Percentiles rank a stretch among this genome's conserved stretches.
Evolutionary conservation across 2,113 vertebrate genomes (phyloP).

Genomic region (Heterotilapia buettikoferi): DNA sequence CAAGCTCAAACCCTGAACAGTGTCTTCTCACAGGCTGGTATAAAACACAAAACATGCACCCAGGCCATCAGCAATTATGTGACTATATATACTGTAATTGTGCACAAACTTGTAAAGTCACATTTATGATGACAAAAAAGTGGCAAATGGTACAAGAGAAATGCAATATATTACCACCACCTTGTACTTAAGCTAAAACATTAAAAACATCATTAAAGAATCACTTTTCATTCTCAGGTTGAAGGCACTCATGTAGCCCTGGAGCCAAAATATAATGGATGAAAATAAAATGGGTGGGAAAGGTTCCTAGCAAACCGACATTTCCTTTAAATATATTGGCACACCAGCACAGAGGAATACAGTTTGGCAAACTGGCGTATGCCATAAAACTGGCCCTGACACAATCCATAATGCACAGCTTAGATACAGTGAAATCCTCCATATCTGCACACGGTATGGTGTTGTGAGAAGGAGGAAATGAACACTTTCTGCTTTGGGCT

Average conservation of each 20-base stretch:
- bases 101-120: conserved; percentile 7
- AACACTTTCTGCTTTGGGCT: not conserved
- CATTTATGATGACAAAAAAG: conserved; percentile 9
- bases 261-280: conserved; percentile 2
- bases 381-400: conserved; percentile 39
- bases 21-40: conserved; percentile 2
- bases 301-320: not conserved
- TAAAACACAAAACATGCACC: conserved; percentile 30
- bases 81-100: not conserved
- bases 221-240: conserved; percentile 37
- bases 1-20: conserved; percentile 19
- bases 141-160: not conserved
- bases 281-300: not conserved
- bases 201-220: conserved; percentile 17
- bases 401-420: conserved; percentile 39
- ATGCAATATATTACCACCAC: not conserved
- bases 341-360: conserved; percentile 43
- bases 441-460: not conserved
- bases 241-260: conserved; percentile 64
- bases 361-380: conserved; percentile 44
- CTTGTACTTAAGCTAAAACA: conserved; percentile 2
- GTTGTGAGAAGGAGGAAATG: not conserved
- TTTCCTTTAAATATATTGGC: not conserved
- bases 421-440: not conserved
- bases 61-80: not conserved